Conservation (phyloP, 2,113 vertebrate genomes). For the Colinus virginianus region DNA sequence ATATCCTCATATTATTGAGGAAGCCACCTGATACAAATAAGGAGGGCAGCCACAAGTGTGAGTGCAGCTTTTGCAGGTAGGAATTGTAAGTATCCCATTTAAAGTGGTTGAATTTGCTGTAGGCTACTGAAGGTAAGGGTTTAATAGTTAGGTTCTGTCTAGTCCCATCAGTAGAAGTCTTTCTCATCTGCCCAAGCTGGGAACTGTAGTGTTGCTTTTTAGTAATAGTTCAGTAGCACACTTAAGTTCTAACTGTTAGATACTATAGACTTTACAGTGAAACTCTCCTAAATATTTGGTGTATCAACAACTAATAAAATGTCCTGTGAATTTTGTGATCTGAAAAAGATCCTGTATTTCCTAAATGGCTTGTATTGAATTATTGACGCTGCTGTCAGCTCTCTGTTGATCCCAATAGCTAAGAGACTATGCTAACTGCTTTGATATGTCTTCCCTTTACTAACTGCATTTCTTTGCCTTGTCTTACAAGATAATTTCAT, state of each 20-base stretch:
- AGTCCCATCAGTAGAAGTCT: background rate
- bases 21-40: background rate
- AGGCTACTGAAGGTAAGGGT: background rate
- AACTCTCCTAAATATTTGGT: background rate
- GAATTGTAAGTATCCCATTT: background rate
- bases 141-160: background rate
- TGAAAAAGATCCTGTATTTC: background rate
- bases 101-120: background rate
- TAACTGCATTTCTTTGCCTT: conserved; percentile 7
- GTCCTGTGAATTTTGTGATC: background rate
- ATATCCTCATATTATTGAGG: background rate
- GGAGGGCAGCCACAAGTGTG: background rate
- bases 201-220: background rate
- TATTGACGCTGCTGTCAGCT: background rate
- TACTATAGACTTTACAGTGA: background rate
- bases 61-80: background rate
- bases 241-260: background rate
- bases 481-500: conserved; percentile 22
- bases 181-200: background rate
- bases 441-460: background rate
- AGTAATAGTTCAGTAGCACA: background rate
- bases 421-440: background rate
- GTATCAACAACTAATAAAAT: background rate
- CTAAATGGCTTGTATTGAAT: background rate
- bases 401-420: background rate